Percentiles rank a stretch among this genome's conserved stretches.
Conservation (phyloP, 1,140 invertebrate species). For the Drosophila ficusphila region DNA sequence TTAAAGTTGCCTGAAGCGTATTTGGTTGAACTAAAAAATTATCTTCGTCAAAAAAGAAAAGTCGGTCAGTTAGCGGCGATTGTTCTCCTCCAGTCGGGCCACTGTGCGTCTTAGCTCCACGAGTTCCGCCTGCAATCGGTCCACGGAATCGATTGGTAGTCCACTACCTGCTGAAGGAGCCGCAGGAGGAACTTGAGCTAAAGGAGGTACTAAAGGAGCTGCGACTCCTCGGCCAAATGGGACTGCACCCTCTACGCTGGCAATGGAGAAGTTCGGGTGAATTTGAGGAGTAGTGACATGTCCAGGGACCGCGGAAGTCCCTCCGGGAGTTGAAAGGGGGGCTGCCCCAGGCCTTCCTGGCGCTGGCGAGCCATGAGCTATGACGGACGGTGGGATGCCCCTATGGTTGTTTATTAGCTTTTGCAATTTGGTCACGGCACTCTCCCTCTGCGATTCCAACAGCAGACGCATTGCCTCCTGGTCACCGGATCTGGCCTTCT, state of each 20-base stretch:
- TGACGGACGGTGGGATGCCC: background rate
- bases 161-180: background rate
- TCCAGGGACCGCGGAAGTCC: background rate
- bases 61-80: conserved; percentile 1
- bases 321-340: background rate
- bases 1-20: background rate
- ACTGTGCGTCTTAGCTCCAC: conserved; percentile 41
- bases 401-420: conserved; percentile 56
- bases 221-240: background rate
- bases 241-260: conserved; percentile 56
- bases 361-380: background rate
- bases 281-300: conserved; percentile 60
- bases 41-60: background rate
- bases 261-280: conserved; percentile 63
- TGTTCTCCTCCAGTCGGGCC: conserved; percentile 12
- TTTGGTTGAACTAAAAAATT: conserved; percentile 3
- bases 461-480: conserved; percentile 61
- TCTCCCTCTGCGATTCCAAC: conserved; percentile 62
- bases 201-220: background rate
- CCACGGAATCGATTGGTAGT: background rate
- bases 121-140: conserved; percentile 53
- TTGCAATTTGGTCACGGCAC: conserved; percentile 50
- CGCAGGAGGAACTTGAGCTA: background rate
- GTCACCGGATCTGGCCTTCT: conserved; percentile 64
- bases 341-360: background rate